Percentiles rank a stretch among this genome's conserved stretches.
Evolutionary conservation across 1,140 invertebrate species (phyloP).

Genomic region (Aleiodes sp.): DNA sequence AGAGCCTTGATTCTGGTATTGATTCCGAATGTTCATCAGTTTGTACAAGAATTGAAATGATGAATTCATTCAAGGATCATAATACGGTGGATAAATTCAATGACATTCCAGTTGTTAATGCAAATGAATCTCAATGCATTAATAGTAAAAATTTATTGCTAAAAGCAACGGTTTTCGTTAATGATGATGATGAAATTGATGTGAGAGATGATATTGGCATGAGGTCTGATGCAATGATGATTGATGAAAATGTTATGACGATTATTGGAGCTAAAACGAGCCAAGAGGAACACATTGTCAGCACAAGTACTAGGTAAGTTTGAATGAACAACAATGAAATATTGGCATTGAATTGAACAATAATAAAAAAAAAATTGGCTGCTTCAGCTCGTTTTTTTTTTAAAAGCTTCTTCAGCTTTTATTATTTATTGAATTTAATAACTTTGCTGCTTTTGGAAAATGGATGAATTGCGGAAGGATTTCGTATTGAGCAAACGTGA

Average conservation of each 20-base stretch:
- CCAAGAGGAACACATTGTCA: not conserved
- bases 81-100: constrained; percentile 13
- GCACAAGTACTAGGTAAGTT: constrained; percentile 3
- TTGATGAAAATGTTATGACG: not conserved
- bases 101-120: constrained; percentile 31
- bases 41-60: constrained; percentile 35
- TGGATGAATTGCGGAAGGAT: constrained; percentile 5
- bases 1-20: constrained; percentile 47
- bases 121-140: constrained; percentile 27
- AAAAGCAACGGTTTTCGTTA: not conserved
- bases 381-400: not conserved
- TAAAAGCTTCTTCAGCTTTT: no score
- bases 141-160: constrained; percentile 23
- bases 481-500: not conserved
- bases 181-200: not conserved
- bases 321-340: not conserved
- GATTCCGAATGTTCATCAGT: constrained; percentile 51
- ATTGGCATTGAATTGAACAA: no score
- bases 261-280: constrained; percentile 2
- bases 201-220: not conserved
- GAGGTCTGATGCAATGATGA: not conserved
- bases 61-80: constrained; percentile 19
- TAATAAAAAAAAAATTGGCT: not conserved
- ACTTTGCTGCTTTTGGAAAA: not conserved
- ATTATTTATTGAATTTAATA: not conserved